phyloP scores from a whole-genome alignment of 1,140 invertebrate species.

The Papilio dardanus region DNA sequence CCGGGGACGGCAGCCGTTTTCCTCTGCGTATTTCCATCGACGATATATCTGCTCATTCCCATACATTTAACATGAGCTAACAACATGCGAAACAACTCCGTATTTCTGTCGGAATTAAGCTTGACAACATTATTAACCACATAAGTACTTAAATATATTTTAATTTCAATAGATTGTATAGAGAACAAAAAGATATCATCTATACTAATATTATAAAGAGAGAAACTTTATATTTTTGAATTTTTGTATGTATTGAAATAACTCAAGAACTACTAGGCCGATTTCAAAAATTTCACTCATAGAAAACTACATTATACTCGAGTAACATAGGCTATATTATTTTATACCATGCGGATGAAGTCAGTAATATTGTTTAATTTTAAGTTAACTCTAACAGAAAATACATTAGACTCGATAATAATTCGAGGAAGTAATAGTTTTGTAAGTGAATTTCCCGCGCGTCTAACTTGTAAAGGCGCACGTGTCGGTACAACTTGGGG shows the following conservation, averaged over 20 bases:
- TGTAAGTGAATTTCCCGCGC: slow-evolving; percentile 46
- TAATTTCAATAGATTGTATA: not conserved
- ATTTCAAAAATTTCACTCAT: too few species aligned
- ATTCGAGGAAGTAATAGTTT: slow-evolving; percentile 40
- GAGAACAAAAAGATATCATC: not conserved
- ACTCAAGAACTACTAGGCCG: too few species aligned
- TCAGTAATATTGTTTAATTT: not conserved
- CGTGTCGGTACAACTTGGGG: slow-evolving; percentile 37
- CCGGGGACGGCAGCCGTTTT: slow-evolving; percentile 42
- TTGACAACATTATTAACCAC: not conserved
- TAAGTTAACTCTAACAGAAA: not conserved
- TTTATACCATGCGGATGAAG: too few species aligned
- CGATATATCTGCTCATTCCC: slow-evolving; percentile 32
- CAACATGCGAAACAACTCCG: slow-evolving; percentile 41
- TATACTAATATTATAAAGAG: too few species aligned
- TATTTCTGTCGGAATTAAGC: not conserved
- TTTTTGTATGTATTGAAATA: too few species aligned
- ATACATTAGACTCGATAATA: not conserved
- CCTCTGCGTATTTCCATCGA: slow-evolving; percentile 29
- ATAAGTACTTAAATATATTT: not conserved
- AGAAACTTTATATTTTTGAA: too few species aligned
- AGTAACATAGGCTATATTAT: too few species aligned
- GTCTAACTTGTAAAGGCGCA: slow-evolving; percentile 39
- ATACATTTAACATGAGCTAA: slow-evolving; percentile 58
- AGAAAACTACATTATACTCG: too few species aligned